Evolutionary conservation across 1,140 invertebrate species (phyloP).

Genomic region (Anastrepha ludens): DNA sequence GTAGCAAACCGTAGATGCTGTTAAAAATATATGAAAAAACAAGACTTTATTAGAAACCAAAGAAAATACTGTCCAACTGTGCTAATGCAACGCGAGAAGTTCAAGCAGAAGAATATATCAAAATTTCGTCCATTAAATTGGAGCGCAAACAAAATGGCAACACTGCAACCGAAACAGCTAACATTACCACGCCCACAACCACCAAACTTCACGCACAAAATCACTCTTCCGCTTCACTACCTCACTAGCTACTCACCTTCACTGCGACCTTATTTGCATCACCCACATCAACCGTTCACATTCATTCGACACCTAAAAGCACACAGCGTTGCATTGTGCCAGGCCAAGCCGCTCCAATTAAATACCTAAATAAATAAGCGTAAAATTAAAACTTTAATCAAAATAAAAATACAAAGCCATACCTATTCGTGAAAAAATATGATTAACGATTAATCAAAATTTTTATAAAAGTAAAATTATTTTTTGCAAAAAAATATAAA

Average conservation of each 20-base stretch:
- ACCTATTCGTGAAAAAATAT: conserved; percentile 11
- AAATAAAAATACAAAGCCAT: conserved; percentile 2
- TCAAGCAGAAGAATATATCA: conserved; percentile 50
- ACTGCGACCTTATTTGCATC: background rate
- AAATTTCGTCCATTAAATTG: conserved; percentile 52
- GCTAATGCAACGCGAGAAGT: conserved; percentile 38
- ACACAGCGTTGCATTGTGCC: conserved; percentile 44
- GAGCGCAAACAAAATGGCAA: conserved; percentile 48
- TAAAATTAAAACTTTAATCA: conserved; percentile 44
- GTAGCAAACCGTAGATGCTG: conserved; percentile 20
- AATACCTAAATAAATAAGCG: conserved; percentile 50
- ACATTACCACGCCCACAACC: background rate
- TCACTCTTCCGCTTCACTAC: conserved; percentile 30
- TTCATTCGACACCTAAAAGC: background rate
- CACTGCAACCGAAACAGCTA: conserved; percentile 19
- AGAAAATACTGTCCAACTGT: conserved; percentile 49
- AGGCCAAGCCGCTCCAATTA: conserved; percentile 47
- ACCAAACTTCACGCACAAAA: background rate
- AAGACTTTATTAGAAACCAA: conserved; percentile 49
- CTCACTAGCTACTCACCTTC: background rate
- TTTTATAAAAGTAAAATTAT: conserved; percentile 18
- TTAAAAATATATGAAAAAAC: conserved; percentile 11
- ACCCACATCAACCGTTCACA: background rate
- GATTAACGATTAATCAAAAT: conserved; percentile 51
- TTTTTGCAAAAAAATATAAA: conserved; percentile 20